phyloP scores from a whole-genome alignment of 2,888 invertebrate species.

The Amorpha juglandis region DNA sequence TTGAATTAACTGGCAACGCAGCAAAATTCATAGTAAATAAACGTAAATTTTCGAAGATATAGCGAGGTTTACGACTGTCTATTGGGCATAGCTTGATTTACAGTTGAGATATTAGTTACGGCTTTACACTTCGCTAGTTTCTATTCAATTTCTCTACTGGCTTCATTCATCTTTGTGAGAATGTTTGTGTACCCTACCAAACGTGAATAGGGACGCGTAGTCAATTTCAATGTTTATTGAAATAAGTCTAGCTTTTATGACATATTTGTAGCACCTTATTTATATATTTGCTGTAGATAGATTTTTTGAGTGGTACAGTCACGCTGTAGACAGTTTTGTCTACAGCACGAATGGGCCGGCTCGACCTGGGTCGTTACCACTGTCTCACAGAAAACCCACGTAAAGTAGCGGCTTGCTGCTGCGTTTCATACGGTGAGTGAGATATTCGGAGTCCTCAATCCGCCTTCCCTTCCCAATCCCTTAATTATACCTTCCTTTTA shows the following conservation, averaged over 20 bases:
- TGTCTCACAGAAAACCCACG: too few relatives aligned
- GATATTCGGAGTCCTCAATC: too few relatives aligned
- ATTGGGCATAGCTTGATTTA: conserved; percentile 9
- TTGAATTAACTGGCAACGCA: not conserved
- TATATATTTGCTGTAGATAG: too few relatives aligned
- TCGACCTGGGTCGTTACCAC: too few relatives aligned
- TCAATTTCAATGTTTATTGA: not conserved
- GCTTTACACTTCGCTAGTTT: conserved; percentile 16
- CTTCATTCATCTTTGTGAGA: conserved; percentile 7
- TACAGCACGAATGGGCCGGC: too few relatives aligned
- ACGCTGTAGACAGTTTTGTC: too few relatives aligned
- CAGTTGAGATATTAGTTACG: conserved; percentile 14
- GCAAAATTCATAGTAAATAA: conserved; percentile 11
- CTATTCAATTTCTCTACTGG: conserved; percentile 19
- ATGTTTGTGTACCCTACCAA: not conserved
- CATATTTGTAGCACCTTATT: not conserved
- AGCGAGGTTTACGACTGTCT: conserved; percentile 13
- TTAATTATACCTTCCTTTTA: too few relatives aligned
- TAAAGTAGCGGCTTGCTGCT: too few relatives aligned
- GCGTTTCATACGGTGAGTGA: too few relatives aligned
- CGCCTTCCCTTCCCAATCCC: too few relatives aligned
- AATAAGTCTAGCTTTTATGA: not conserved
- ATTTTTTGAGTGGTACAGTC: too few relatives aligned
- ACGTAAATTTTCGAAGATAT: not conserved
- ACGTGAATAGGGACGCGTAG: not conserved